Conservation (phyloP, 1,140 invertebrate species). For the Euglossa dilemma region DNA sequence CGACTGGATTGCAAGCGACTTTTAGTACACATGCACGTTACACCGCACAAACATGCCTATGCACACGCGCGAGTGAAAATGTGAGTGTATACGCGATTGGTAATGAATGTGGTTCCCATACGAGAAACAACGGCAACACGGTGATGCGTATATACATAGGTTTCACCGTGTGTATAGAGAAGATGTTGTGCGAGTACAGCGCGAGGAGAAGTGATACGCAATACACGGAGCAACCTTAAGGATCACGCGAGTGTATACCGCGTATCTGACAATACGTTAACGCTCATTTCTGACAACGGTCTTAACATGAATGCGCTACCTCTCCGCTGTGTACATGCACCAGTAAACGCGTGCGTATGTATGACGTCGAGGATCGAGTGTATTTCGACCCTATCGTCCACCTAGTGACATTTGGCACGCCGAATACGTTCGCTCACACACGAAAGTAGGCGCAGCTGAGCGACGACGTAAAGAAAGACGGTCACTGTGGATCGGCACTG, state of each 20-base stretch:
- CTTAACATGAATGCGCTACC: neutral
- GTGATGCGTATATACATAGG: constrained; percentile 19
- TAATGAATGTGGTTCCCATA: constrained; percentile 29
- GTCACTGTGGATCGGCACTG: constrained; percentile 61
- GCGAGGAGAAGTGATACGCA: constrained; percentile 9
- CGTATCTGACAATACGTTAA: constrained; percentile 20
- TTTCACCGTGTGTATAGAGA: neutral
- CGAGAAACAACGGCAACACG: constrained; percentile 33
- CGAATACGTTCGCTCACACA: constrained; percentile 51
- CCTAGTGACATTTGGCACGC: constrained; percentile 66
- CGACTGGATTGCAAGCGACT: constrained; percentile 42
- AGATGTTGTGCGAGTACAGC: constrained; percentile 11
- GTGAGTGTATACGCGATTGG: constrained; percentile 21
- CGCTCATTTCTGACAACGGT: neutral
- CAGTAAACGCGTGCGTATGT: constrained; percentile 32
- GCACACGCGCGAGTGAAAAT: constrained; percentile 19
- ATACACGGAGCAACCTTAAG: constrained; percentile 27
- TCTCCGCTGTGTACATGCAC: constrained; percentile 39
- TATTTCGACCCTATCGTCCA: constrained; percentile 60
- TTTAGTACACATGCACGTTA: constrained; percentile 44
- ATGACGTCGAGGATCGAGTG: constrained; percentile 29
- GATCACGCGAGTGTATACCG: constrained; percentile 27
- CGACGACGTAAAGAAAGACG: constrained; percentile 49
- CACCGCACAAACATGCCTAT: constrained; percentile 36
- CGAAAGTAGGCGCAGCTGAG: constrained; percentile 53